Percentiles rank a stretch among this genome's conserved stretches.
phyloP scores from a whole-genome alignment of 2,113 vertebrate species.

The Xiphorhynchus elegans region DNA sequence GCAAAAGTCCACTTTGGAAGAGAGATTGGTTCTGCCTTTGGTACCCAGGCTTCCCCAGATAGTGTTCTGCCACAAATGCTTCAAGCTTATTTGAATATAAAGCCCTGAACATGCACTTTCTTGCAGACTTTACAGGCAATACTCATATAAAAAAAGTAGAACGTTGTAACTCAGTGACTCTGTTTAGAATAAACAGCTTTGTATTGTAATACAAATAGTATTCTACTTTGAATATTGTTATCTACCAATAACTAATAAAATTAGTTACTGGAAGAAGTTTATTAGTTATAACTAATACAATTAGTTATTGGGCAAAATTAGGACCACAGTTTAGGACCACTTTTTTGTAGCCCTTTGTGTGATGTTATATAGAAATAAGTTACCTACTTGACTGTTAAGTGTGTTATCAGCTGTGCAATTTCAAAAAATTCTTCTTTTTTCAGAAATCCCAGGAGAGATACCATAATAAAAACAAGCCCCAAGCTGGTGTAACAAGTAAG shows the following conservation, averaged over 20 bases:
- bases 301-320: not conserved
- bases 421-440: constrained; percentile 30
- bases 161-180: not conserved
- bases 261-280: not conserved
- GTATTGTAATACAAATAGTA: not conserved
- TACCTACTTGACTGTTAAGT: not conserved
- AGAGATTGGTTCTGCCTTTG: accelerated
- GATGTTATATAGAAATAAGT: not conserved
- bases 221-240: not conserved
- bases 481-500: constrained; percentile 89
- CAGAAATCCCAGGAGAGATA: constrained; percentile 90
- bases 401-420: not conserved
- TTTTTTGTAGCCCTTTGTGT: not conserved
- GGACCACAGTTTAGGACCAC: not conserved
- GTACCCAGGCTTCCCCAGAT: not conserved
- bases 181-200: not conserved
- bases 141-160: not conserved
- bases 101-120: not conserved
- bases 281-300: not conserved
- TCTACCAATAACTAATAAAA: not conserved
- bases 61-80: not conserved
- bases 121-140: not conserved
- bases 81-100: not conserved
- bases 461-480: constrained; percentile 80
- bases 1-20: not conserved